phyloP scores from a whole-genome alignment of 2,113 vertebrate species.

The Seriola dumerili region DNA sequence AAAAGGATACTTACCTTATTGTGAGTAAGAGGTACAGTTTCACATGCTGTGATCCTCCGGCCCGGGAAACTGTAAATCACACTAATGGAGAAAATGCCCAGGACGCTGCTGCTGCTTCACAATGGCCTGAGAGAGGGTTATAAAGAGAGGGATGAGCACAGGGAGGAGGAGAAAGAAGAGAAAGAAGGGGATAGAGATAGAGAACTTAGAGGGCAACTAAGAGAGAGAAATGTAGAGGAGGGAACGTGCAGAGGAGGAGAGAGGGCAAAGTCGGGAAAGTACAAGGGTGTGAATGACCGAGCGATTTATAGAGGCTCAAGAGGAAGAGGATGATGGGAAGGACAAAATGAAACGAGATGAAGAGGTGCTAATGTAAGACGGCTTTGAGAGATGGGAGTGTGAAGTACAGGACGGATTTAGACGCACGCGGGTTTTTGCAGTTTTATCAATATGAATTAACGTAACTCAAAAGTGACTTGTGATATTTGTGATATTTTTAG shows the following conservation, averaged over 20 bases:
- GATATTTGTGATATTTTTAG: background rate
- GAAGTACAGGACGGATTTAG: background rate
- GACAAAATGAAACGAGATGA: background rate
- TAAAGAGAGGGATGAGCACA: background rate
- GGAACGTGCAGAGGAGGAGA: background rate
- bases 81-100: conserved; percentile 56
- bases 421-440: too few relatives aligned
- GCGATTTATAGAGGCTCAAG: background rate
- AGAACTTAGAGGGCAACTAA: background rate
- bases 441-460: too few relatives aligned
- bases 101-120: conserved; percentile 6
- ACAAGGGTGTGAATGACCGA: background rate
- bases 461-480: background rate
- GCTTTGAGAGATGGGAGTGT: background rate
- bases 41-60: conserved; percentile 43
- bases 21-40: conserved; percentile 47
- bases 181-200: background rate
- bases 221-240: background rate
- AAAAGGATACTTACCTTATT: conserved; percentile 50
- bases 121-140: conserved; percentile 4
- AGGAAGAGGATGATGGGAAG: background rate
- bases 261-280: background rate
- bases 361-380: background rate
- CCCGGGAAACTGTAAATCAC: conserved; percentile 56
- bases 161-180: background rate